Evolutionary conservation across 2,888 invertebrate species (phyloP).

Genomic region (Lepidocyrtinus sp.): DNA sequence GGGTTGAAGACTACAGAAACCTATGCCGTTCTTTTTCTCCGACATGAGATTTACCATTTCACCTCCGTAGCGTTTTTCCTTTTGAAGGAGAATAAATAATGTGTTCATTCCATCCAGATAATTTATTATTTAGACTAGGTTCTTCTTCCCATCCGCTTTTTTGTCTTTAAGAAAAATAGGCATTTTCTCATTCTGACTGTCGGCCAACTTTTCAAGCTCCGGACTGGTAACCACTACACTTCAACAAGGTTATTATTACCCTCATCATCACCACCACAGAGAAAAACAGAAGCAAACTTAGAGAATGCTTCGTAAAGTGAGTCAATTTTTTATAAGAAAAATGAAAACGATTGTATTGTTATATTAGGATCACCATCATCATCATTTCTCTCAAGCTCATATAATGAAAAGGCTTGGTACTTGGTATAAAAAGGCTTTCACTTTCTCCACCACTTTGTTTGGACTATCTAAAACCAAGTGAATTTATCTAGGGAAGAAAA

Average conservation of each 20-base stretch:
- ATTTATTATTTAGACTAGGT: conserved; percentile 39
- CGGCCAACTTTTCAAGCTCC: background rate
- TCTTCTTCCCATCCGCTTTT: background rate
- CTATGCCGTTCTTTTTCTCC: background rate
- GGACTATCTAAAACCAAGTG: too few species aligned
- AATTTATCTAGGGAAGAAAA: too few species aligned
- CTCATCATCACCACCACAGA: background rate
- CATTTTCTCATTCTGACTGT: background rate
- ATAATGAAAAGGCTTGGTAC: conserved; percentile 19
- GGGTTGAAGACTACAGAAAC: background rate
- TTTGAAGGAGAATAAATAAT: conserved; percentile 32
- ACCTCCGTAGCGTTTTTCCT: background rate
- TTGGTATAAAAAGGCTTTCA: too few species aligned
- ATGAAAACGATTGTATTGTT: background rate
- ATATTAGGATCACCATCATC: background rate
- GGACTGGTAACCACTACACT: background rate
- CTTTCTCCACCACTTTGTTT: too few species aligned
- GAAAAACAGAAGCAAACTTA: background rate
- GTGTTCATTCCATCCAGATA: conserved; percentile 42
- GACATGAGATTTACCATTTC: too few species aligned
- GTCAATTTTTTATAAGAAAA: background rate
- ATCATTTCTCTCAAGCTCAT: background rate
- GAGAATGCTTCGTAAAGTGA: background rate
- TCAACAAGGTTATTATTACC: conserved; percentile 10
- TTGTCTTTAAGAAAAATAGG: background rate